Evolutionary conservation across 1,140 invertebrate genomes (phyloP).

Genomic region (Pteromalus puparum): DNA sequence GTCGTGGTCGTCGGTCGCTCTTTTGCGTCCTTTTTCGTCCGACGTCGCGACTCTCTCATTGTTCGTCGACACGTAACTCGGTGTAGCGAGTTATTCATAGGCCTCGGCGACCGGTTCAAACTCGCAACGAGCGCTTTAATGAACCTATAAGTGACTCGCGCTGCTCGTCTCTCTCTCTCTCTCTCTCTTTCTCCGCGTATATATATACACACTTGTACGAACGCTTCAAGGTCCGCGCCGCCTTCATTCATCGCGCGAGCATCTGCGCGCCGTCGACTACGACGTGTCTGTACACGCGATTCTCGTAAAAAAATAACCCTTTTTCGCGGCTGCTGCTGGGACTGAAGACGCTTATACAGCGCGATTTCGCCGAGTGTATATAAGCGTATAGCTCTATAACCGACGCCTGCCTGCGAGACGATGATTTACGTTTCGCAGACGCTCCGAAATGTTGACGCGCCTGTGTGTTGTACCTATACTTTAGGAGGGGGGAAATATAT

Average conservation of each 20-base stretch:
- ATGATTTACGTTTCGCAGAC: no score
- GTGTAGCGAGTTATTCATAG: constrained; percentile 32
- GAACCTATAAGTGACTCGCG: constrained; percentile 27
- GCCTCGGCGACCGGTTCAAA: constrained; percentile 6
- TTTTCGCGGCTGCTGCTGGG: neutral
- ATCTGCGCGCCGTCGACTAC: neutral
- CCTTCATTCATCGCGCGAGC: constrained; percentile 1
- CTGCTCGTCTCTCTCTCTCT: neutral
- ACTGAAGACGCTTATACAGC: neutral
- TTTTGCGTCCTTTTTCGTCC: neutral
- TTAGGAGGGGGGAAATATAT: neutral
- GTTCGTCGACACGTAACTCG: constrained; percentile 28
- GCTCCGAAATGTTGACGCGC: no score
- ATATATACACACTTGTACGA: neutral
- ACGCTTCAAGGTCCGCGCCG: constrained; percentile 12
- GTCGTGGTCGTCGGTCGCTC: neutral
- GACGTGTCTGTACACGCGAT: neutral
- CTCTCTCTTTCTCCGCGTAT: neutral
- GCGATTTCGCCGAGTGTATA: neutral
- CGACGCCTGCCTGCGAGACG: no score
- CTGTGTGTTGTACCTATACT: neutral
- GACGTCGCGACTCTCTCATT: neutral
- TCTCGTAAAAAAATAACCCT: neutral
- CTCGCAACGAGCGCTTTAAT: constrained; percentile 32
- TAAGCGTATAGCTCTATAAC: neutral